Evolutionary conservation across 2,797 vertebrate species (phyloP).

Genomic region (Xerus rutilus): DNA sequence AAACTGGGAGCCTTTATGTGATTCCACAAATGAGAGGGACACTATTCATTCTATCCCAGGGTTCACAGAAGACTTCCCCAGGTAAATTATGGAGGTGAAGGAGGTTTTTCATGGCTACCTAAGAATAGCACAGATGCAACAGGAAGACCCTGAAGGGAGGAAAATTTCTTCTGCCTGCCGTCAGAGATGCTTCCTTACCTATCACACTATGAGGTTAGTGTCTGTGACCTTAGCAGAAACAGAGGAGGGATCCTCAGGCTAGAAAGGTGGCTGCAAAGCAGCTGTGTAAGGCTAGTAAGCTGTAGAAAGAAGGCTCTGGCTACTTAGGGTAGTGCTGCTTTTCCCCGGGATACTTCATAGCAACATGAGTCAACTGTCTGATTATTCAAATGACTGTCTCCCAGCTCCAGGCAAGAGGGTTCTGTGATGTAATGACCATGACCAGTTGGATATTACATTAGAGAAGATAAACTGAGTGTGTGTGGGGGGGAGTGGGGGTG

Average conservation of each 20-base stretch:
- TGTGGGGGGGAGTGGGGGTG: not conserved
- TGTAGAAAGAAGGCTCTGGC: not conserved
- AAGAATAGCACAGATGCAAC: not conserved
- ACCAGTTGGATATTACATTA: not conserved
- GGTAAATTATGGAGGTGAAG: not conserved
- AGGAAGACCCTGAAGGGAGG: not conserved
- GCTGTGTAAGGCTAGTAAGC: not conserved
- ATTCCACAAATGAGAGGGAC: not conserved
- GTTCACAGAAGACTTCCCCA: not conserved
- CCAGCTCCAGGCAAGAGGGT: not conserved
- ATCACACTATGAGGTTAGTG: not conserved
- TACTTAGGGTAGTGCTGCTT: not conserved
- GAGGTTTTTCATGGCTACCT: not conserved
- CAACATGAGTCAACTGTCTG: not conserved
- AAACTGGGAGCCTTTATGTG: not conserved
- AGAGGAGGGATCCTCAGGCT: not conserved
- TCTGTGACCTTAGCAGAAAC: not conserved
- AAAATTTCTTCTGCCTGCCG: not conserved
- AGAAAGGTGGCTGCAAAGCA: not conserved
- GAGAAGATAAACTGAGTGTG: conserved; percentile 53
- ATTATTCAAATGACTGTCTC: not conserved
- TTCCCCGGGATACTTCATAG: not conserved
- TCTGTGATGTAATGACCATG: not conserved
- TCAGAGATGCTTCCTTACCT: not conserved
- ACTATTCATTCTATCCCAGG: not conserved